These are phyloP conservation scores for Druon quercuslanigerum DNA, from an alignment of 1,140 invertebrate species.

Conservation along the genomic window DNA sequence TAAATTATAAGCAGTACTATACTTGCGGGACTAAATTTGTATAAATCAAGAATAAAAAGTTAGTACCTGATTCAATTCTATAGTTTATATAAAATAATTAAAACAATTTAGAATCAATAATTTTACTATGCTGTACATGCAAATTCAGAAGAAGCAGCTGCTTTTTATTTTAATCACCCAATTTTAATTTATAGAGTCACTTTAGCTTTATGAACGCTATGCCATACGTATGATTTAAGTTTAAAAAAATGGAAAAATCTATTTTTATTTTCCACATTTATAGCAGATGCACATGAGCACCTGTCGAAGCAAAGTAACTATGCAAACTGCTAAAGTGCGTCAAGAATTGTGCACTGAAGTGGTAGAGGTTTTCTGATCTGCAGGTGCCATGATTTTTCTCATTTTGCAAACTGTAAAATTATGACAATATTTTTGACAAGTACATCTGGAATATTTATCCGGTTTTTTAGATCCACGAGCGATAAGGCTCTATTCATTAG, in stretches of 20 bases:
- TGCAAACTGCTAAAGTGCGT: slow-evolving; percentile 25
- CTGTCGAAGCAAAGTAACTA: slow-evolving; percentile 51
- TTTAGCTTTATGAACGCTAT: slow-evolving; percentile 12
- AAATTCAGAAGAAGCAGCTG: slow-evolving; percentile 5
- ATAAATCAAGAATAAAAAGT: too few species aligned
- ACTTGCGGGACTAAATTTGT: too few species aligned
- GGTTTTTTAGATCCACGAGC: not conserved
- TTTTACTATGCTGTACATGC: not conserved
- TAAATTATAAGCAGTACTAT: too few species aligned
- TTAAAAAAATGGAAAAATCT: slow-evolving; percentile 47
- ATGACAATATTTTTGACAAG: not conserved
- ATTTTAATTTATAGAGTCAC: slow-evolving; percentile 2
- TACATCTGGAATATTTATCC: slow-evolving; percentile 5
- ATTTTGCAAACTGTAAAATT: slow-evolving; percentile 35
- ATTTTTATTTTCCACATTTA: slow-evolving; percentile 52
- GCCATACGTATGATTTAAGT: not conserved
- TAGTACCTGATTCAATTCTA: too few species aligned
- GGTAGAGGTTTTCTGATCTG: slow-evolving; percentile 49
- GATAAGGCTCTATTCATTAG: not conserved
- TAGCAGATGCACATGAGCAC: slow-evolving; percentile 56
- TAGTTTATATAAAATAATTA: not conserved
- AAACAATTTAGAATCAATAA: not conserved
- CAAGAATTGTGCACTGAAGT: slow-evolving; percentile 20
- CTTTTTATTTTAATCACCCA: not conserved
- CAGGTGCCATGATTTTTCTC: slow-evolving; percentile 44